Percentiles rank a stretch among this genome's conserved stretches.
phyloP scores from a whole-genome alignment of 2,797 vertebrate genomes.

The Enoplosus armatus region DNA sequence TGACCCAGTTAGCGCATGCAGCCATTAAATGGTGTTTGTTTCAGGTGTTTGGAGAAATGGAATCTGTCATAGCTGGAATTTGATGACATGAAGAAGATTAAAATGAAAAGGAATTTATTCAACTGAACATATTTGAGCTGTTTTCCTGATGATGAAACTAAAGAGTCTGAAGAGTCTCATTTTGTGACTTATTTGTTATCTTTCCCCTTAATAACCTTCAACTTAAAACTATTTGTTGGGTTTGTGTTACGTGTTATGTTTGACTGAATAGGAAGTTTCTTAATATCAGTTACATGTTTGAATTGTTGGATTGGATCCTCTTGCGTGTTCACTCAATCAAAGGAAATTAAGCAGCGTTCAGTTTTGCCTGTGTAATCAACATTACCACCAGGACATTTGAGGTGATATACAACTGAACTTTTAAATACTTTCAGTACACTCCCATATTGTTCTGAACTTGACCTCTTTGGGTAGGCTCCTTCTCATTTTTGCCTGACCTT shows the following conservation, averaged over 20 bases:
- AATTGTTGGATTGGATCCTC: background rate
- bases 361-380: background rate
- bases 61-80: conserved; percentile 19
- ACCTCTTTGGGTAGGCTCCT: background rate
- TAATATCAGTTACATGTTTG: background rate
- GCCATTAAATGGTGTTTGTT: conserved; percentile 43
- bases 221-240: no score
- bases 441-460: background rate
- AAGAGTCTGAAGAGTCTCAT: background rate
- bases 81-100: conserved; percentile 1
- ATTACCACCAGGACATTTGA: background rate
- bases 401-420: background rate
- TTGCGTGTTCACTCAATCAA: background rate
- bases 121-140: background rate
- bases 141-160: background rate
- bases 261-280: background rate
- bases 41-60: conserved; percentile 41
- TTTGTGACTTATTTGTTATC: background rate
- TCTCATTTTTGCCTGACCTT: background rate
- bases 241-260: no score
- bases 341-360: background rate
- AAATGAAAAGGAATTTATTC: background rate
- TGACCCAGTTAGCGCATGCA: conserved; percentile 73
- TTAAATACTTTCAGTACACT: background rate
- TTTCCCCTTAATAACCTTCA: background rate